A percentile compares a stretch with the other conserved stretches of the same genome.
Conservation (phyloP, 2,888 invertebrate genomes). For the Ormyrus nitidulus region DNA sequence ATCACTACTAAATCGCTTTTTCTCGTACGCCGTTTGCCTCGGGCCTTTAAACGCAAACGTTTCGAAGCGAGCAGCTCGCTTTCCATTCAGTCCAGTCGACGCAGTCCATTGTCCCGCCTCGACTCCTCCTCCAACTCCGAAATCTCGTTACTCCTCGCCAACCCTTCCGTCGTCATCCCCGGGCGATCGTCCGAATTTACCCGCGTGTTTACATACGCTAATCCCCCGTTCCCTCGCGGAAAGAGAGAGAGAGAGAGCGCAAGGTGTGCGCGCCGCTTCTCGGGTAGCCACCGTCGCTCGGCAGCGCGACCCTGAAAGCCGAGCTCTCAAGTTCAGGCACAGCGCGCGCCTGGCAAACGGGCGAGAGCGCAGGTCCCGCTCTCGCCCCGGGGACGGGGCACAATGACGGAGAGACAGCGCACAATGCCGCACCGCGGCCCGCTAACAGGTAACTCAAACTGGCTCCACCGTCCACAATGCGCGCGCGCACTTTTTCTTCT, state of each 20-base stretch:
- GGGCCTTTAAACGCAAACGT: no score
- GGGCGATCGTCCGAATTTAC: conserved; percentile 27
- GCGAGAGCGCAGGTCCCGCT: conserved; percentile 45
- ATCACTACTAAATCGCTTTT: no score
- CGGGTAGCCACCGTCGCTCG: not conserved
- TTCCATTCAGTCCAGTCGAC: no score
- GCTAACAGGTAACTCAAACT: conserved; percentile 59
- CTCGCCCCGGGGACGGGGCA: not conserved
- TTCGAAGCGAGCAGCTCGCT: no score
- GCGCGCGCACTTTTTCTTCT: conserved; percentile 6
- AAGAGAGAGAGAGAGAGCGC: conserved; percentile 40
- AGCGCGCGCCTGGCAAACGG: conserved; percentile 66
- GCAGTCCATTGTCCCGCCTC: no score
- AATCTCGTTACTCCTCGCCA: no score
- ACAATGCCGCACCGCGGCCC: not conserved
- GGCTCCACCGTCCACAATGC: conserved; percentile 11
- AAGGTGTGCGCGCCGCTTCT: not conserved
- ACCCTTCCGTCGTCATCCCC: no score
- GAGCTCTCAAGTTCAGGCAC: conserved; percentile 64
- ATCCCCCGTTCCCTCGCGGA: not conserved
- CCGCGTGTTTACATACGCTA: not conserved
- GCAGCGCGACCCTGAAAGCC: conserved; percentile 37
- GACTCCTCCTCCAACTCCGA: no score
- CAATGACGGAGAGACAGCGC: conserved; percentile 2
- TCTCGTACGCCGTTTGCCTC: no score